Base-by-base conservation (phyloP, 2,888 invertebrate species). In the Herminia tarsipennalis region DNA sequence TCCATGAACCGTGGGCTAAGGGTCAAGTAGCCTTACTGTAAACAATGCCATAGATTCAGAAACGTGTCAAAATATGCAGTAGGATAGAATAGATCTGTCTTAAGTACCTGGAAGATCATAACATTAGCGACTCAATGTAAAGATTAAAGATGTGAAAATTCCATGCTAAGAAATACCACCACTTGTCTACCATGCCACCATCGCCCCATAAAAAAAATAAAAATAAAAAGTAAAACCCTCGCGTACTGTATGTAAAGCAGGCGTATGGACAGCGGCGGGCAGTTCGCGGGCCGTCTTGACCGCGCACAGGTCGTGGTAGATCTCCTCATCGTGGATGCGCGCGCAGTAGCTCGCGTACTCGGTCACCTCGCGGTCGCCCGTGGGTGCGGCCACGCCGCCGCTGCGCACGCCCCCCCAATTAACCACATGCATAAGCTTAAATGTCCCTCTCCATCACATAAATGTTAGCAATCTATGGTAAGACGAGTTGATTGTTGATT, bases 261-360 rank as follows among this genome's bases (percentile, higher is more conserved):
- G 83, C 75, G 83, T 79, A 70, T 80, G 78, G 56, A 73, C 67
- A 78, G 83, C 85, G 79, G 89, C 86, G 83, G 91, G 90, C 83
- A 88, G 89, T 73, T 88, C 90, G 78, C 88, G 84, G 71, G 85
- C 86, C 66, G 86, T 88, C 88, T 93, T 93, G 78, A 96, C 94
- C 70, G 94, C 95, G 93, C 97, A 97, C 81, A 98, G 94, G 93
- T 98, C 98, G 92, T 98, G 97, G 93, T 98, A 98, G 88, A 98
- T 97, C 92, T 97, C 97, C 87, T 98, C 98, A 83, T 96, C 96
- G 92, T 95, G 94, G 79, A 94, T 92, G 86, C 94, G 94, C 85
- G 94, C 93, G 92, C 93, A 93, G 89, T 92, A 94, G 86, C 93
- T 94, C 73, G 93, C 93, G 83, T 94, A 95, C 78, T 94, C 94